phyloP scores from a whole-genome alignment of 2,113 vertebrate species.

The Bothrops jararaca region DNA sequence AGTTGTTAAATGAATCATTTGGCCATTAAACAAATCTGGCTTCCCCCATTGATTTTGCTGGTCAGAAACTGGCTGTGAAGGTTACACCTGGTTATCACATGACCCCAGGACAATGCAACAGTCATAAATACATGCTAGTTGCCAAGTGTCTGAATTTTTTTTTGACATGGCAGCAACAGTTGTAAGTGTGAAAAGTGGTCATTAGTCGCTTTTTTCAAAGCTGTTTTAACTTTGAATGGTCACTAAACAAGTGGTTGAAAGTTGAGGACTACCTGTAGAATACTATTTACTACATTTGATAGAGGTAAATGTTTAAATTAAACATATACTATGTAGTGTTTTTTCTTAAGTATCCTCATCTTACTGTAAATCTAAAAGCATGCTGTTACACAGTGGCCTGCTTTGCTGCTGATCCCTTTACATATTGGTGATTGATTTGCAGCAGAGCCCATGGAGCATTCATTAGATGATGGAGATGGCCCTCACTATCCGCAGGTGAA shows the following conservation, averaged over 20 bases:
- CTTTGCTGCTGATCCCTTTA: background rate
- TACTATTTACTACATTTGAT: background rate
- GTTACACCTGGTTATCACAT: background rate
- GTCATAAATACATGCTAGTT: background rate
- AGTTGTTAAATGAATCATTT: background rate
- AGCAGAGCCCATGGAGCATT: constrained; percentile 78
- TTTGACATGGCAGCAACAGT: background rate
- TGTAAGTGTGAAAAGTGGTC: background rate
- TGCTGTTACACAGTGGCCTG: background rate
- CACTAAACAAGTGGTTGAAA: background rate
- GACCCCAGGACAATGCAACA: background rate
- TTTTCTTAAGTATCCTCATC: background rate
- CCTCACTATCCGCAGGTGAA: constrained; percentile 76
- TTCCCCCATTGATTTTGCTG: background rate
- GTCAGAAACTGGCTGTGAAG: background rate
- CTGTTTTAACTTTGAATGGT: background rate
- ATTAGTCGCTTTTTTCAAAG: background rate
- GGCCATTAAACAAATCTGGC: background rate
- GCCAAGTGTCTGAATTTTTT: background rate
- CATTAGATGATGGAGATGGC: constrained; percentile 83
- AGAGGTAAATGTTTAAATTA: background rate
- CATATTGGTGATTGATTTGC: constrained; percentile 10
- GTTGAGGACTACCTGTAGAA: background rate
- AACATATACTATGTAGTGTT: background rate
- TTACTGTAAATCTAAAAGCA: background rate